Conservation (phyloP, 2,797 vertebrate genomes). For the Onychomys leucogaster region DNA sequence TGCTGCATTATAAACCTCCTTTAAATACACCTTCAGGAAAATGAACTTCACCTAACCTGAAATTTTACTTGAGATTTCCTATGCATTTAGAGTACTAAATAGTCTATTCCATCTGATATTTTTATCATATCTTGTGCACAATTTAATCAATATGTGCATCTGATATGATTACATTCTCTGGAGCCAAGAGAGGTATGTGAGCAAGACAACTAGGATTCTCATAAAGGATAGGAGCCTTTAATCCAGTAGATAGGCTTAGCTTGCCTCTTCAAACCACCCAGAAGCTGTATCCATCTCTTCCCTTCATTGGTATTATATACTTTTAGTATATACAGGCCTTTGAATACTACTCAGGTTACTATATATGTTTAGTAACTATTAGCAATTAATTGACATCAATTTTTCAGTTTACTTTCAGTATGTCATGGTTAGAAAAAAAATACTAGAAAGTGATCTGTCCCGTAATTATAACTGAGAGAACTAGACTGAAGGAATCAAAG, state of each 20-base stretch:
- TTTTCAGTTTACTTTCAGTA: conserved; percentile 67
- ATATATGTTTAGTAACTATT: conserved; percentile 12
- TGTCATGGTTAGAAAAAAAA: not conserved
- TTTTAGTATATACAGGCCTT: conserved; percentile 18
- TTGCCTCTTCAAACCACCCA: not conserved
- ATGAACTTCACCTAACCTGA: conserved; percentile 38
- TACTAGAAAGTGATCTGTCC: conserved; percentile 16
- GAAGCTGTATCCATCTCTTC: not conserved
- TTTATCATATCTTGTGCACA: conserved; percentile 5
- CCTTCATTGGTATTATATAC: not conserved
- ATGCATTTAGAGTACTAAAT: not conserved
- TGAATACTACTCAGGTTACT: conserved; percentile 14
- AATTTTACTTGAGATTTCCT: conserved; percentile 63
- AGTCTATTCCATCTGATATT: conserved; percentile 28
- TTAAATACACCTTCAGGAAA: conserved; percentile 53
- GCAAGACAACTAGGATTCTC: not conserved
- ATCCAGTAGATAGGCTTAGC: not conserved
- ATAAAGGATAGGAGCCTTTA: not conserved
- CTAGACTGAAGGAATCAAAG: not conserved
- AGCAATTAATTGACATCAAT: not conserved
- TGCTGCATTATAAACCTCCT: conserved; percentile 4
- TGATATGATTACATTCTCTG: not conserved
- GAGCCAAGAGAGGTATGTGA: not conserved
- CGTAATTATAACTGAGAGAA: not conserved
- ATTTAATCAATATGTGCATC: conserved; percentile 27